These are phyloP conservation scores for Astreopora myriophthalma DNA, from an alignment of 64 coral and sea anemone genomes.

Conservation along the genomic window DNA sequence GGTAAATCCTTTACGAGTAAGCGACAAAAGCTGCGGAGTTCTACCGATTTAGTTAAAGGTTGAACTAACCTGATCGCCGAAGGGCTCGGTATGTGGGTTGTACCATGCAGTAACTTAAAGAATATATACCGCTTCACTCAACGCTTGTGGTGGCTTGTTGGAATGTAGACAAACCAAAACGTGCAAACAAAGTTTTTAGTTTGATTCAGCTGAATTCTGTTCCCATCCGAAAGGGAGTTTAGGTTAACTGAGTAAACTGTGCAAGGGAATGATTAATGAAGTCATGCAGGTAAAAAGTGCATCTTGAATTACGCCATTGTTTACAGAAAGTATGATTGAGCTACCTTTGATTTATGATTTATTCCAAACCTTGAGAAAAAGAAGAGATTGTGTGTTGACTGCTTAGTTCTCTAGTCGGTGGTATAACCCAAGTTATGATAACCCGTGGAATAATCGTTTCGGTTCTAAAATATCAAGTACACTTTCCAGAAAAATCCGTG, in stretches of 20 bases:
- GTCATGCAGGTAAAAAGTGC: not conserved
- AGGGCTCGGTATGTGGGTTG: not conserved
- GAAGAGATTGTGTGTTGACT: not conserved
- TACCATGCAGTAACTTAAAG: not conserved
- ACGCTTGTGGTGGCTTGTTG: not conserved
- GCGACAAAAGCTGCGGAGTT: not conserved
- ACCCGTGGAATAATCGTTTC: too few relatives aligned
- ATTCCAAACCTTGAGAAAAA: not conserved
- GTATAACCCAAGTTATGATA: not conserved
- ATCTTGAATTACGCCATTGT: not conserved
- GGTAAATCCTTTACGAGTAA: not conserved
- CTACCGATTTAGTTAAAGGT: not conserved
- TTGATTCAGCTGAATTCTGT: not conserved
- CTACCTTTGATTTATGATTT: constrained; percentile 46
- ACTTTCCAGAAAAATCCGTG: too few relatives aligned
- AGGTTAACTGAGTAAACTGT: not conserved
- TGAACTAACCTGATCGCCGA: not conserved
- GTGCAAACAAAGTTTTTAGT: not conserved
- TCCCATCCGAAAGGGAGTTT: not conserved
- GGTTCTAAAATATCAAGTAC: too few relatives aligned
- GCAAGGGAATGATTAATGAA: not conserved
- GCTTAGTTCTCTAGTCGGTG: not conserved
- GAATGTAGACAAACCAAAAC: not conserved
- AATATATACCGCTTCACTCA: not conserved
- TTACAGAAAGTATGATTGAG: not conserved